These are phyloP conservation scores for Galemys pyrenaicus DNA, from an alignment of 2,113 vertebrate genomes.

Conservation along the genomic window DNA sequence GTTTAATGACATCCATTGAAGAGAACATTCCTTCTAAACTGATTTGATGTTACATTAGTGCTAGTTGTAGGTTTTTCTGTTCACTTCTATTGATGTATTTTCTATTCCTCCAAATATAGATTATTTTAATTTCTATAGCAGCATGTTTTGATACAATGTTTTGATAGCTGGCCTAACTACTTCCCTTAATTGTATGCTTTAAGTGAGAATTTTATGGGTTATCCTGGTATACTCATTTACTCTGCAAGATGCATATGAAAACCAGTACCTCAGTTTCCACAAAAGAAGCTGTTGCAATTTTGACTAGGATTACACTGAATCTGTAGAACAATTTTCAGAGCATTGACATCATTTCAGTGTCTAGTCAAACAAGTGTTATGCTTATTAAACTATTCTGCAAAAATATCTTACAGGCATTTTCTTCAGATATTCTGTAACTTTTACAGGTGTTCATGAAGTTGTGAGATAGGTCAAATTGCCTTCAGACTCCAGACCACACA, in stretches of 20 bases:
- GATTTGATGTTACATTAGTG: background rate
- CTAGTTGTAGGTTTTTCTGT: background rate
- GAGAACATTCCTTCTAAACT: background rate
- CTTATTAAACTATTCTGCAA: background rate
- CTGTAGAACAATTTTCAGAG: background rate
- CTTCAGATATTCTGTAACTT: background rate
- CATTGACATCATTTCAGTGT: background rate
- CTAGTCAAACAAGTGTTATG: background rate
- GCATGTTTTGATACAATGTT: background rate
- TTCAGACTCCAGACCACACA: no score
- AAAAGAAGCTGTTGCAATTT: background rate
- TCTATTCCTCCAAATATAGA: background rate
- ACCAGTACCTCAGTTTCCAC: background rate
- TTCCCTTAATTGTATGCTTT: background rate
- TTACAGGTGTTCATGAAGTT: background rate
- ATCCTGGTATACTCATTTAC: background rate
- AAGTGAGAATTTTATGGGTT: background rate
- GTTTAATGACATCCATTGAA: background rate
- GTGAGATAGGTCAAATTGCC: no score
- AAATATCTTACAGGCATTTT: background rate
- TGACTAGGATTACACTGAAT: background rate
- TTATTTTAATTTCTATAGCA: background rate
- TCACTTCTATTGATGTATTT: background rate
- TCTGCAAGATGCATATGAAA: background rate
- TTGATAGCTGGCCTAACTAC: background rate